A percentile compares a stretch with the other conserved stretches of the same genome.
Conservation (phyloP, 2,113 vertebrate species). For the Monarcha castaneiventris region DNA sequence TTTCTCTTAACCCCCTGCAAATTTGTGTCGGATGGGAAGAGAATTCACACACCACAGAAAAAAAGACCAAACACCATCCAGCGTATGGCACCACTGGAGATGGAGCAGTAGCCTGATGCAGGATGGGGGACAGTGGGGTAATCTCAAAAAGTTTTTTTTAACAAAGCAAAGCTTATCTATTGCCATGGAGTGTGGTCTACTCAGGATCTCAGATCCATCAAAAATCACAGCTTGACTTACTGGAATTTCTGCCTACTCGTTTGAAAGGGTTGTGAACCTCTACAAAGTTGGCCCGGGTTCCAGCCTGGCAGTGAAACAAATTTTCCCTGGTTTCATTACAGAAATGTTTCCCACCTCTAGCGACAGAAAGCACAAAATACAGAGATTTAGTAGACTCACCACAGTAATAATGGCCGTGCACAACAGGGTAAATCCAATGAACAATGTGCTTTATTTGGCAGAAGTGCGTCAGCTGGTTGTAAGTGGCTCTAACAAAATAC, state of each 20-base stretch:
- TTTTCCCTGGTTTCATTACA: slow-evolving; percentile 63
- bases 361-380: slow-evolving; percentile 40
- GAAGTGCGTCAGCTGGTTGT: slow-evolving; percentile 44
- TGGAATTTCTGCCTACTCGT: slow-evolving; percentile 7
- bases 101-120: not conserved
- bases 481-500: slow-evolving; percentile 15
- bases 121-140: not conserved
- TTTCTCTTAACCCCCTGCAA: not conserved
- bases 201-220: not conserved
- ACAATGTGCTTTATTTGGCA: slow-evolving; percentile 46
- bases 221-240: not conserved
- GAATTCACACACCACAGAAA: not conserved
- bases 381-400: slow-evolving; percentile 63
- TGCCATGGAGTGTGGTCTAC: not conserved
- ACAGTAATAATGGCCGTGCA: slow-evolving; percentile 57
- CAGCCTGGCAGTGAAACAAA: slow-evolving; percentile 56
- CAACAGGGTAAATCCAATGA: slow-evolving; percentile 45
- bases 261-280: slow-evolving; percentile 42
- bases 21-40: not conserved
- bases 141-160: not conserved
- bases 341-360: slow-evolving; percentile 63
- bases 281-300: slow-evolving; percentile 17
- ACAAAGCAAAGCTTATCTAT: not conserved
- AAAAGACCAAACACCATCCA: not conserved
- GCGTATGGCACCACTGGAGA: not conserved